Evolutionary conservation across 2,888 invertebrate genomes (phyloP).

Genomic region (Lagria hirta): DNA sequence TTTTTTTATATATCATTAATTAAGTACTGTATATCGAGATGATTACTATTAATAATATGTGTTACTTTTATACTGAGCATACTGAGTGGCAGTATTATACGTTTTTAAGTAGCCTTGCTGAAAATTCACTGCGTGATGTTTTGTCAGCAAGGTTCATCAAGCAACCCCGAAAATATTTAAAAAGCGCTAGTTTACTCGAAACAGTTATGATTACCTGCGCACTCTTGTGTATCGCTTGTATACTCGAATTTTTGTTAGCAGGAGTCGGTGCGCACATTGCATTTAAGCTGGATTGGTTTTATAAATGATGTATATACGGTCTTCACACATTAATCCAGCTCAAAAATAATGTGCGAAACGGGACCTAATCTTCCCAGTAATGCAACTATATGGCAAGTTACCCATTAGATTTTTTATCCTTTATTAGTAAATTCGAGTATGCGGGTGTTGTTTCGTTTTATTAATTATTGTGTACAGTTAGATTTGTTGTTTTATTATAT

Average conservation of each 20-base stretch:
- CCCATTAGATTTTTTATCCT: too few relatives aligned
- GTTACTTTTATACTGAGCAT: conserved; percentile 54
- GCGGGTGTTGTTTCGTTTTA: conserved; percentile 31
- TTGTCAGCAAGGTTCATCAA: conserved; percentile 28
- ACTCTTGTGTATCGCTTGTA: neutral
- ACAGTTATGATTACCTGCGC: conserved; percentile 36
- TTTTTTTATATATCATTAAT: conserved; percentile 52
- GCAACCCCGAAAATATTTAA: conserved; percentile 31
- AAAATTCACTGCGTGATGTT: conserved; percentile 27
- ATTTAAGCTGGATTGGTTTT: too few relatives aligned
- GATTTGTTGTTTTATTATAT: conserved; percentile 23
- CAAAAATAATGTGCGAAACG: too few relatives aligned
- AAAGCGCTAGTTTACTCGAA: conserved; percentile 34
- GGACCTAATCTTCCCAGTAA: too few relatives aligned
- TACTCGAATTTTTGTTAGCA: too few relatives aligned
- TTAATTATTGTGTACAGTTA: conserved; percentile 44
- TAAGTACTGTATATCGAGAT: conserved; percentile 53
- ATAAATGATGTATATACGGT: too few relatives aligned
- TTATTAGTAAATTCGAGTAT: conserved; percentile 10
- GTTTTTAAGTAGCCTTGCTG: conserved; percentile 25
- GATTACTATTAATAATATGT: conserved; percentile 50
- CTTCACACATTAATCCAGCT: too few relatives aligned
- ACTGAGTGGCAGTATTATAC: conserved; percentile 54
- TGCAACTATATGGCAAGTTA: too few relatives aligned
- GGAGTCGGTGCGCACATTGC: too few relatives aligned